These are phyloP conservation scores for Chymomyza amoena DNA, from an alignment of 2,888 invertebrate species.

Conservation along the genomic window DNA sequence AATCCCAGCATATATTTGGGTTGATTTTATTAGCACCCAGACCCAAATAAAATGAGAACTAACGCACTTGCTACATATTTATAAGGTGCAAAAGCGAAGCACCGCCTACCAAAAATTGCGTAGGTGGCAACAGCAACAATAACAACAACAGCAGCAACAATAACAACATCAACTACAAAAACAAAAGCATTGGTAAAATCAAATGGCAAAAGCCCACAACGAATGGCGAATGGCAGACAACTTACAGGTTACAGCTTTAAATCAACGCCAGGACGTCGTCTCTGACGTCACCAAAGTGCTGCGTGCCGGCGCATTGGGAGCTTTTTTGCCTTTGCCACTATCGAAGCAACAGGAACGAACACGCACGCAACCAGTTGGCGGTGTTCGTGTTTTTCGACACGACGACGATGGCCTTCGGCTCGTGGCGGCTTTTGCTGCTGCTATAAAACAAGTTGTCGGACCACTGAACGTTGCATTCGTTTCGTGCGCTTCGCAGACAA, in stretches of 20 bases:
- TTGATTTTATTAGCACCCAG: conserved; percentile 44
- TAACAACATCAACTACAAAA: background rate
- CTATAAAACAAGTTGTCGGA: conserved; percentile 59
- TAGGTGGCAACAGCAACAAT: conserved; percentile 35
- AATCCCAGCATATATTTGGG: conserved; percentile 5
- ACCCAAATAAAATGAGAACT: background rate
- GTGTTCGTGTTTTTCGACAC: background rate
- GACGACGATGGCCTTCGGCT: background rate
- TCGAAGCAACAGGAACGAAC: conserved; percentile 60
- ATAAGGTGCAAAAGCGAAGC: conserved; percentile 45
- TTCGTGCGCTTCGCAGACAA: conserved; percentile 56
- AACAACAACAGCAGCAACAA: conserved; percentile 26
- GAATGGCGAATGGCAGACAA: conserved; percentile 54
- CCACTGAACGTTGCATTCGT: conserved; percentile 51
- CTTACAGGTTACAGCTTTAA: conserved; percentile 46
- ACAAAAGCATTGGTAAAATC: conserved; percentile 24
- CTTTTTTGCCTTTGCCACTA: conserved; percentile 52
- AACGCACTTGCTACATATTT: background rate
- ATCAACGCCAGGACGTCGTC: conserved; percentile 39
- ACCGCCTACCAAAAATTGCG: conserved; percentile 61
- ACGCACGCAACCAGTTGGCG: conserved; percentile 45
- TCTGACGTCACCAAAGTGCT: conserved; percentile 50
- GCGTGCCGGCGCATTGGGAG: conserved; percentile 29
- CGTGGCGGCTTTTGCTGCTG: background rate
- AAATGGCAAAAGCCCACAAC: conserved; percentile 29